Evolutionary conservation across 2,888 invertebrate genomes (phyloP).

Genomic region (Hirudinaria manillensis): DNA sequence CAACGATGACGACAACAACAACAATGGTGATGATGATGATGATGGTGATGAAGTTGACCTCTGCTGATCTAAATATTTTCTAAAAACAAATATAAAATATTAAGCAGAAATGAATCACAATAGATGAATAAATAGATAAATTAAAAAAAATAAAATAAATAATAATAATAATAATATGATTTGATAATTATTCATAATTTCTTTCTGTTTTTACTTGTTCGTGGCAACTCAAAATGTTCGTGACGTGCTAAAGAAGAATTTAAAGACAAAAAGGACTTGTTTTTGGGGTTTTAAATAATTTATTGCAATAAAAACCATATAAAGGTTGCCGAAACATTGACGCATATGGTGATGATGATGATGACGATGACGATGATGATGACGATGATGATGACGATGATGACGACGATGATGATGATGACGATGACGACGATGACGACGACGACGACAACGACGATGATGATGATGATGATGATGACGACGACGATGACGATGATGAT

Average conservation of each 20-base stretch:
- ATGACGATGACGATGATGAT: neutral
- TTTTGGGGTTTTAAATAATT: no score
- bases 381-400: neutral
- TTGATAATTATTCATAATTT: no score
- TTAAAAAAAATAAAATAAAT: no score
- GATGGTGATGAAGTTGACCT: slow-evolving; percentile 18
- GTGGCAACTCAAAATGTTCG: no score
- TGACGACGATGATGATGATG: slow-evolving; percentile 1
- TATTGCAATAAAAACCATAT: no score
- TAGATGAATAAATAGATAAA: no score
- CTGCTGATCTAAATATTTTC: no score
- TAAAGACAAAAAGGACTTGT: no score
- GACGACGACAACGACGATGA: neutral
- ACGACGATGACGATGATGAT: neutral
- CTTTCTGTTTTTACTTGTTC: no score
- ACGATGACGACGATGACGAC: neutral
- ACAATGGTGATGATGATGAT: slow-evolving; percentile 17
- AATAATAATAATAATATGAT: no score
- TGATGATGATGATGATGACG: neutral
- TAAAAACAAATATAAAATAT: no score
- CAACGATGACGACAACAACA: slow-evolving; percentile 6
- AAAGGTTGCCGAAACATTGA: slow-evolving; percentile 6
- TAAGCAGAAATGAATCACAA: no score
- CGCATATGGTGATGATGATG: neutral
- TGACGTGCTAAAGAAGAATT: neutral